Evolutionary conservation across 2,113 vertebrate species (phyloP).

Genomic region (Bos taurus): DNA sequence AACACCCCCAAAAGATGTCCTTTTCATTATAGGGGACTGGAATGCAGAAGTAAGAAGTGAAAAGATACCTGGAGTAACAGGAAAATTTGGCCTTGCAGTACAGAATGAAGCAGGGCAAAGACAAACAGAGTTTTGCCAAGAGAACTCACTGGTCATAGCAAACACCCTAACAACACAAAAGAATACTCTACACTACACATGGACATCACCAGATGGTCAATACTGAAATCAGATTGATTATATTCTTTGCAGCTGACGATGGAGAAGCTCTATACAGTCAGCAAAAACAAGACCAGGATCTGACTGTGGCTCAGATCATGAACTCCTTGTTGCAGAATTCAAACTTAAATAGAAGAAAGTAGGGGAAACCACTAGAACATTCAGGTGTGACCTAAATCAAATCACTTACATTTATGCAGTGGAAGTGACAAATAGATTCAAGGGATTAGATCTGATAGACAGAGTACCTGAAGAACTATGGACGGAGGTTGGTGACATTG

Average conservation of each 20-base stretch:
- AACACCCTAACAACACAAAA: not conserved
- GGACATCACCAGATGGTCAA: not conserved
- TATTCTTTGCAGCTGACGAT: not conserved
- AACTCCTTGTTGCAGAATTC: not conserved
- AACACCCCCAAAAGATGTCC: not conserved
- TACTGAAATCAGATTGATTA: not conserved
- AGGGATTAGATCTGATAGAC: not conserved
- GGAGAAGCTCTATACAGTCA: not conserved
- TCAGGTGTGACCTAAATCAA: not conserved
- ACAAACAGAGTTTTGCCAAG: not conserved
- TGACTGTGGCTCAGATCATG: not conserved
- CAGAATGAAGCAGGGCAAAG: no score
- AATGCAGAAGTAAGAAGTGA: not conserved
- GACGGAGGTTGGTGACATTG: fast-evolving
- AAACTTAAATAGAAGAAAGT: not conserved
- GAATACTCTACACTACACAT: not conserved
- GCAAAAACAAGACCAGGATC: not conserved
- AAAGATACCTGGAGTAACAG: not conserved
- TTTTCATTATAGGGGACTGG: not conserved
- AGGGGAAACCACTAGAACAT: not conserved
- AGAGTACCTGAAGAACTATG: not conserved
- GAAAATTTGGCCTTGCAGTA: not conserved
- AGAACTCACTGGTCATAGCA: not conserved
- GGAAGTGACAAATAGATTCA: not conserved
- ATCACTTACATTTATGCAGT: not conserved